Conservation (phyloP, 35 echinoderm and acorn worm species). For the Ophiothrix spiculata region DNA sequence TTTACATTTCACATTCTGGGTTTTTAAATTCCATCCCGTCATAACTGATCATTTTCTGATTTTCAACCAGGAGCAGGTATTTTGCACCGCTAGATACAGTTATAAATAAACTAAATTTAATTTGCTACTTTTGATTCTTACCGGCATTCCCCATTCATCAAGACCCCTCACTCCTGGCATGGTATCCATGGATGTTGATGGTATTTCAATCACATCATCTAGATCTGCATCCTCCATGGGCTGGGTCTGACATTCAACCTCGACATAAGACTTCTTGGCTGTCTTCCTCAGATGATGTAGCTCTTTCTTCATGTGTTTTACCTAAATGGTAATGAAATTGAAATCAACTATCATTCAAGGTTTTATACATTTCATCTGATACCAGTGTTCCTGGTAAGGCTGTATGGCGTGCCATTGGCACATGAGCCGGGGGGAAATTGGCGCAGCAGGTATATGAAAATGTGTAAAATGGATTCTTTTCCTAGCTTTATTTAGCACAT, state of each 20-base stretch:
- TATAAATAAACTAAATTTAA: neutral
- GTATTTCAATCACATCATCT: constrained; percentile 4
- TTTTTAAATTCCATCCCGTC: no score
- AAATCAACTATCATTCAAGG: neutral
- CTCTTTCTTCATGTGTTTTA: constrained; percentile 22
- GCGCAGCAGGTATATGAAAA: neutral
- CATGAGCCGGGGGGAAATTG: neutral
- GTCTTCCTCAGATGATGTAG: neutral
- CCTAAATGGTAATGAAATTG: neutral
- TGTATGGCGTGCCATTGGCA: neutral
- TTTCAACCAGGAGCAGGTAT: neutral
- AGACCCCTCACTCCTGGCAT: neutral
- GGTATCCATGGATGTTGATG: neutral
- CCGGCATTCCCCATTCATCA: constrained; percentile 7
- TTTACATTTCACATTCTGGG: no score
- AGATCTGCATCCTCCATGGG: neutral
- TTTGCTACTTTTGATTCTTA: neutral
- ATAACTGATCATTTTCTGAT: no score
- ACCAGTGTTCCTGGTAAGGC: neutral
- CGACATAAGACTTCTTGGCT: neutral
- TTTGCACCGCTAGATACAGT: neutral
- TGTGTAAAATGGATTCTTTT: neutral
- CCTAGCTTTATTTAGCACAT: neutral
- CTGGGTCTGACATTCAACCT: neutral
- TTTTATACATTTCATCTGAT: neutral